Conservation (phyloP, 2,797 vertebrate genomes). For the Pogoniulus pusillus region DNA sequence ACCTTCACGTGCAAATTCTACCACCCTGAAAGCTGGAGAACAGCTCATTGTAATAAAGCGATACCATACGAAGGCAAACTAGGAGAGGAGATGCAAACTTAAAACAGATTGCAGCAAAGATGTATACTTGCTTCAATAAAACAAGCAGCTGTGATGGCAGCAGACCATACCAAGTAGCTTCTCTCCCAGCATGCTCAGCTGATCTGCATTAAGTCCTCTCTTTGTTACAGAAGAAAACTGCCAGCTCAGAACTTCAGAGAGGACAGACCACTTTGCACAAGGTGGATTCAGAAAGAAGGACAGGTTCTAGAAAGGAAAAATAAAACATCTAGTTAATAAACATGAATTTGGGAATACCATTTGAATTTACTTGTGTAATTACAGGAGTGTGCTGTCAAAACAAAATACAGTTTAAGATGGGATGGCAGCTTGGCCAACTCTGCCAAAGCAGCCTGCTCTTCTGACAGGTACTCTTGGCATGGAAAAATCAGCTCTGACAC, state of each 20-base stretch:
- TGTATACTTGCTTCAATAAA: neutral
- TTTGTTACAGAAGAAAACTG: constrained; percentile 97
- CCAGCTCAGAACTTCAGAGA: constrained; percentile 95
- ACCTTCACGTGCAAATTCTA: too few relatives aligned
- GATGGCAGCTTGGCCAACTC: neutral
- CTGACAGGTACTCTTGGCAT: neutral
- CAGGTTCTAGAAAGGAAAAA: constrained; percentile 82
- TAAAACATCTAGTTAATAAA: neutral
- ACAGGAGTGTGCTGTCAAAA: neutral
- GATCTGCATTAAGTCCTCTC: constrained; percentile 90
- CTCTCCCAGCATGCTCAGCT: constrained; percentile 93
- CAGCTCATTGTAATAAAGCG: neutral
- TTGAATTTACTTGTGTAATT: too few relatives aligned
- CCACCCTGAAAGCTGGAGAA: neutral
- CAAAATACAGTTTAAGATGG: neutral
- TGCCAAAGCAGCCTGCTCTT: neutral
- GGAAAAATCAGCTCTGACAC: neutral
- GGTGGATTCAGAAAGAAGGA: constrained; percentile 93
- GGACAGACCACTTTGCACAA: constrained; percentile 85
- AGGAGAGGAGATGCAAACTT: neutral
- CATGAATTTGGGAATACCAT: neutral
- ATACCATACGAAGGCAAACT: neutral
- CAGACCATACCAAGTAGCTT: constrained; percentile 87
- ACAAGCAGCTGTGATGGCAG: neutral
- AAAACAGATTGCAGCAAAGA: neutral